Base-by-base conservation (phyloP, 2,888 invertebrate genomes). In the Nomada ferruginata region DNA sequence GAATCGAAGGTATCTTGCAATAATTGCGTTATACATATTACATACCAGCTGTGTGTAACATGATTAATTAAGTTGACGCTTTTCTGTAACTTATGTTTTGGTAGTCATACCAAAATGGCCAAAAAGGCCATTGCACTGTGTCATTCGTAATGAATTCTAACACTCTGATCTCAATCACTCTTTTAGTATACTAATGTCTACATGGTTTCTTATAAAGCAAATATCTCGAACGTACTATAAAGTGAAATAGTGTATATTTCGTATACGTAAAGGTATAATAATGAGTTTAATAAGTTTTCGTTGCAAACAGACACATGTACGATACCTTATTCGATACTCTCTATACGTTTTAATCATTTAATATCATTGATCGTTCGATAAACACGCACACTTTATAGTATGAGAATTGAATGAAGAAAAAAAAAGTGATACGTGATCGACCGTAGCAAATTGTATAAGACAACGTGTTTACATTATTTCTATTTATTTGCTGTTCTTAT, bases 41-140 rank as follows among this genome's bases (percentile, higher is more conserved):
- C 91, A 93, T 93, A 92, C 93, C 92, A 93, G 93, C 93, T 93
- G 93, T 93, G 93, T 93, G 93, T 93, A 93, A 93, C 93, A 93
- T 93, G 89, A 93, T 91, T 93, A 92, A 93, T 92, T 93, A 92
- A 90, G 91, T 92, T 92, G 91, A 91, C 88, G 93, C 93, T 93
- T 93, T 90, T 92, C 90, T 91, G 89, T 92, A 92, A 93, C 92
- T 91, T 92, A 90, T 91, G 91, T 92, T 92, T 81, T 86, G 82
- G 77, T 89, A 87, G 84, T 72, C 79, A 65, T 89, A 88, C 89
- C 88, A 84, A 57, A 57, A 57, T 57, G 57, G 57, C 57, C 57
- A 9, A 84, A 77, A 87, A 86, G 89, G 86, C 88, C 83, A 90
- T 80, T 89, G 92, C 92, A 92, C 90, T 87, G 88, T 83, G 87